A percentile compares a stretch with the other conserved stretches of the same genome.
Evolutionary conservation across 2,888 invertebrate genomes (phyloP).

Genomic region (Diaprepes abbreviatus): DNA sequence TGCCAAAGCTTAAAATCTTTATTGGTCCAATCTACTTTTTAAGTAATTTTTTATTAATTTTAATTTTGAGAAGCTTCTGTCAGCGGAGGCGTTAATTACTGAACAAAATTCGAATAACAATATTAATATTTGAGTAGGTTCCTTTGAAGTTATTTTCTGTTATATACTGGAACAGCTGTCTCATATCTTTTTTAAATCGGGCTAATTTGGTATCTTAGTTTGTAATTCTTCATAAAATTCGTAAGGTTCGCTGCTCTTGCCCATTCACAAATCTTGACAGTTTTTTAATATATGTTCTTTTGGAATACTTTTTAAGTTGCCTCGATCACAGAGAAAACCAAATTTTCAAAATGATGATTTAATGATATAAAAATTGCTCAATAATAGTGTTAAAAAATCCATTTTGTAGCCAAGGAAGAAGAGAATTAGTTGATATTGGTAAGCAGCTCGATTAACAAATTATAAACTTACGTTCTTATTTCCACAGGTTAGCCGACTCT

Average conservation of each 20-base stretch:
- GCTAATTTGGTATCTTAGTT: constrained; percentile 23
- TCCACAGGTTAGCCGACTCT: no score
- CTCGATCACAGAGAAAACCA: no score
- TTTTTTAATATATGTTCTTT: neutral
- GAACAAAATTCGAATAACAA: constrained; percentile 17
- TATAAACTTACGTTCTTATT: no score
- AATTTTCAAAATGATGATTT: no score
- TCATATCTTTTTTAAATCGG: constrained; percentile 20
- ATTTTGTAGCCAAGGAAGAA: no score
- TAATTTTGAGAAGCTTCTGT: constrained; percentile 34
- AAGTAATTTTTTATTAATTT: constrained; percentile 34
- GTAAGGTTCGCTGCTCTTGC: neutral
- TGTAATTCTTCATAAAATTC: constrained; percentile 30
- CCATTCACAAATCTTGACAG: neutral
- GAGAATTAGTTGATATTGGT: no score
- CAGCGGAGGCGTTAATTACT: constrained; percentile 32
- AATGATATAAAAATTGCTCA: no score
- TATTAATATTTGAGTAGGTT: constrained; percentile 17
- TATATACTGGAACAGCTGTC: neutral
- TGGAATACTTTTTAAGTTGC: neutral
- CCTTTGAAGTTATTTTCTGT: constrained; percentile 8
- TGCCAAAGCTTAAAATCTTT: constrained; percentile 12
- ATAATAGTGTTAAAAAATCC: no score
- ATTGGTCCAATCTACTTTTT: constrained; percentile 13
- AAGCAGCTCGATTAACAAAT: no score